Base-by-base conservation (phyloP, 1,140 invertebrate genomes). In the Oppia nitens region DNA sequence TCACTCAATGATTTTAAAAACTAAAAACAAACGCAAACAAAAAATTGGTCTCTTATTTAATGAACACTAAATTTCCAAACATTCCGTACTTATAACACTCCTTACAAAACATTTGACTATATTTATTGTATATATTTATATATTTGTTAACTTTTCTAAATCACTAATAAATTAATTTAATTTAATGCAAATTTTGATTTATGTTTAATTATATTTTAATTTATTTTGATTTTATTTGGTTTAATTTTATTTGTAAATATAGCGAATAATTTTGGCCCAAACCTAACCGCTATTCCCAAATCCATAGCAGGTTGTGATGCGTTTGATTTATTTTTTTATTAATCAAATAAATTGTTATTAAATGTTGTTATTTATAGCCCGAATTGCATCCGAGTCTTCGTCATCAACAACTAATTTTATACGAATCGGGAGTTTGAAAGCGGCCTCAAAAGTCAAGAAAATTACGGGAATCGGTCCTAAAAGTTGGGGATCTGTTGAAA, bases 1-100 rank as follows among this genome's bases (percentile, higher is more conserved):
- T 52, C 56, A 57, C 24, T 57, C 56, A n/a, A 57, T 57, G 56
- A 21, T 57, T 4, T 45, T 57, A 2, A 45, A 47, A 3, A 57
- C 48, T 50, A 56, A 56, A n/a, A n/a, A n/a, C n/a, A n/a, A n/a
- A 40, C 32, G 6, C 17, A 9, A 40, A 17, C 32, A n/a, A n/a
- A n/a, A n/a, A n/a, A n/a, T n/a, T n/a, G n/a, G n/a, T n/a, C n/a
- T n/a, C n/a, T n/a, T n/a, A n/a, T n/a, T n/a, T n/a, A n/a, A n/a
- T n/a, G n/a, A n/a, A n/a, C n/a, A n/a, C n/a, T n/a, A n/a, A n/a
- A n/a, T n/a, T n/a, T n/a, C n/a, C n/a, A n/a, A n/a, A n/a, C n/a
- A n/a, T n/a, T n/a, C n/a, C n/a, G n/a, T n/a, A n/a, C n/a, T n/a
- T n/a, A n/a, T n/a, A n/a, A n/a, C n/a, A n/a, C n/a, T n/a, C n/a